Evolutionary conservation across 1,140 invertebrate species (phyloP).

Genomic region (Mizuhopecten yessoensis): DNA sequence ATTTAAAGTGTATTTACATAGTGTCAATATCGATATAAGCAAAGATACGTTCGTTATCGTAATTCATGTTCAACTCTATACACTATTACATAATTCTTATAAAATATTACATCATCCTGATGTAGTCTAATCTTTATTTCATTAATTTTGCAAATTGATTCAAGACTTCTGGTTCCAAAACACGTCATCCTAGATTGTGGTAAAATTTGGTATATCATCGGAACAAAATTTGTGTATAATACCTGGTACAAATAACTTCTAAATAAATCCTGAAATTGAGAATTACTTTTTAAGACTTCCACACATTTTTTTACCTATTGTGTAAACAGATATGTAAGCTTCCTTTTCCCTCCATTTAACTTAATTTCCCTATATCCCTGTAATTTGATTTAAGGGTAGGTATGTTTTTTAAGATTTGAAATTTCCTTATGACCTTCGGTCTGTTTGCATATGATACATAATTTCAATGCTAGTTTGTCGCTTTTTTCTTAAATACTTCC

Average conservation of each 20-base stretch:
- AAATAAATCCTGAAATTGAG: not conserved
- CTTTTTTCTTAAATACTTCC: not conserved
- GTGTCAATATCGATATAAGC: not conserved
- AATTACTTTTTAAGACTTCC: not conserved
- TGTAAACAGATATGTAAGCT: not conserved
- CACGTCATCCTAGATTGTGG: not conserved
- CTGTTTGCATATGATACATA: not conserved
- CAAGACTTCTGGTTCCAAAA: not conserved
- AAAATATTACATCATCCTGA: not conserved
- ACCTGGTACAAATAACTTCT: not conserved
- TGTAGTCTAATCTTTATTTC: not conserved
- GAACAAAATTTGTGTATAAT: not conserved
- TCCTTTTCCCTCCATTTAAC: not conserved
- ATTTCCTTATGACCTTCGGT: not conserved
- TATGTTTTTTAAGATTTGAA: not conserved
- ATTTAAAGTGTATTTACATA: not conserved
- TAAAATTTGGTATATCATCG: not conserved
- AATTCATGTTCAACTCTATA: not conserved
- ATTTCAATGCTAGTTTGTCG: not conserved
- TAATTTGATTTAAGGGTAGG: not conserved
- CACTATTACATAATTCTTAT: not conserved
- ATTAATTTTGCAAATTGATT: not conserved
- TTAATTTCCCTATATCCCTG: not conserved
- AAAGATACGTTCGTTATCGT: not conserved
- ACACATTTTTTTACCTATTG: not conserved